Conservation (phyloP, 1,140 invertebrate genomes). For the Drosophila triauraria region DNA sequence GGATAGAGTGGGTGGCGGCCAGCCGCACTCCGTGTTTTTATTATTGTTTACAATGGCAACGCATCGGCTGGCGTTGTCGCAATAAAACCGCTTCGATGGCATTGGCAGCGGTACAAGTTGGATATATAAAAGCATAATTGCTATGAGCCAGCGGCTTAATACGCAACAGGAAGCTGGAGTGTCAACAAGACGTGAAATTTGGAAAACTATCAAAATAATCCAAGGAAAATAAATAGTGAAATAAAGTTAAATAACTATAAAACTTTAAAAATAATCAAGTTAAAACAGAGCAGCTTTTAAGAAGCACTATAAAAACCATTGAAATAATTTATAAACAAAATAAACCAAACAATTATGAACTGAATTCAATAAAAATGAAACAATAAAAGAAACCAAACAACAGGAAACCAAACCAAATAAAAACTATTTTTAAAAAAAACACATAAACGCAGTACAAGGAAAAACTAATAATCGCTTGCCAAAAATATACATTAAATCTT, state of each 20-base stretch:
- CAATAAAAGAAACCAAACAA: slow-evolving; percentile 11
- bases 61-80: slow-evolving; percentile 54
- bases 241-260: background rate
- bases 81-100: slow-evolving; percentile 67
- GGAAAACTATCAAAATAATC: background rate
- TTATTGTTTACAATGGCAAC: slow-evolving; percentile 72
- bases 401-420: slow-evolving; percentile 12
- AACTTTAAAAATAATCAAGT: background rate
- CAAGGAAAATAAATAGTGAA: background rate
- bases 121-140: slow-evolving; percentile 79
- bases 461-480: slow-evolving; percentile 6
- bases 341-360: background rate
- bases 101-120: slow-evolving; percentile 35
- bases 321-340: background rate
- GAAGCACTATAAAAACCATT: background rate
- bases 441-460: slow-evolving; percentile 3
- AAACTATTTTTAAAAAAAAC: background rate
- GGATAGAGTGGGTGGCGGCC: slow-evolving; percentile 7
- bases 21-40: slow-evolving; percentile 26
- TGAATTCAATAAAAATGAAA: slow-evolving; percentile 6
- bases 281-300: background rate
- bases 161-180: slow-evolving; percentile 65
- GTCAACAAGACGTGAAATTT: slow-evolving; percentile 50
- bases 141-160: slow-evolving; percentile 66
- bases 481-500: slow-evolving; percentile 4